A percentile compares a stretch with the other conserved stretches of the same genome.
These are phyloP conservation scores for Netelia melanura DNA, from an alignment of 2,888 invertebrate species.

Conservation along the genomic window DNA sequence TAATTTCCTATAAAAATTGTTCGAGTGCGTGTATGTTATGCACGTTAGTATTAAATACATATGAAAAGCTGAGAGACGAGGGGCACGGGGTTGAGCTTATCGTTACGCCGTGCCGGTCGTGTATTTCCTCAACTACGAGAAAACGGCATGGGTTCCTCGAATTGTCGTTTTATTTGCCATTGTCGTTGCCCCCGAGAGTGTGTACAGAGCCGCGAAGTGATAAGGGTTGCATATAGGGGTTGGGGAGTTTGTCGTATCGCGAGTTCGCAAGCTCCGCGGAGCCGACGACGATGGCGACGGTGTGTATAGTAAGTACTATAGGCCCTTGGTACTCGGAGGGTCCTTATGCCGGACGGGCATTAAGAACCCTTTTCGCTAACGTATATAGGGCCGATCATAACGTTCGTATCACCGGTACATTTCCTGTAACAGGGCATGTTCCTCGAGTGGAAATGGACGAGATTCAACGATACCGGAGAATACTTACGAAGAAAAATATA, in stretches of 20 bases:
- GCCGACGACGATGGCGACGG: neutral
- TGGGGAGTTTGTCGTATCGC: conserved; percentile 4
- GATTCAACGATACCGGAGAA: too few relatives aligned
- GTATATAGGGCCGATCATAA: conserved; percentile 44
- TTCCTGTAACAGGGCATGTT: neutral
- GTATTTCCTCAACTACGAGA: conserved; percentile 36
- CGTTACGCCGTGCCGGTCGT: conserved; percentile 8
- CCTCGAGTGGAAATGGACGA: too few relatives aligned
- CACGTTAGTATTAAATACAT: neutral
- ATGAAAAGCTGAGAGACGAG: conserved; percentile 3
- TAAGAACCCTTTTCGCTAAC: conserved; percentile 54
- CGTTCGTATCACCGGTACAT: conserved; percentile 48
- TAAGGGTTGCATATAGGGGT: conserved; percentile 18
- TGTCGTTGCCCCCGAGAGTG: conserved; percentile 30
- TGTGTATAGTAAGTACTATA: neutral
- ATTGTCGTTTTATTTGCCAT: conserved; percentile 56
- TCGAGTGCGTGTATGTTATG: neutral
- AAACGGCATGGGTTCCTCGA: conserved; percentile 34
- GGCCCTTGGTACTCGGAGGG: neutral
- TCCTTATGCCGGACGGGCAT: conserved; percentile 32
- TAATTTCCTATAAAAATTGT: conserved; percentile 1
- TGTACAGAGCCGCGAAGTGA: conserved; percentile 38
- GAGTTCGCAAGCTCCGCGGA: neutral
- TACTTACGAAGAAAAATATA: neutral
- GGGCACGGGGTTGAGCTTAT: conserved; percentile 8